These are phyloP conservation scores for Paratilapia polleni DNA, from an alignment of 2,113 vertebrate species.

Conservation along the genomic window DNA sequence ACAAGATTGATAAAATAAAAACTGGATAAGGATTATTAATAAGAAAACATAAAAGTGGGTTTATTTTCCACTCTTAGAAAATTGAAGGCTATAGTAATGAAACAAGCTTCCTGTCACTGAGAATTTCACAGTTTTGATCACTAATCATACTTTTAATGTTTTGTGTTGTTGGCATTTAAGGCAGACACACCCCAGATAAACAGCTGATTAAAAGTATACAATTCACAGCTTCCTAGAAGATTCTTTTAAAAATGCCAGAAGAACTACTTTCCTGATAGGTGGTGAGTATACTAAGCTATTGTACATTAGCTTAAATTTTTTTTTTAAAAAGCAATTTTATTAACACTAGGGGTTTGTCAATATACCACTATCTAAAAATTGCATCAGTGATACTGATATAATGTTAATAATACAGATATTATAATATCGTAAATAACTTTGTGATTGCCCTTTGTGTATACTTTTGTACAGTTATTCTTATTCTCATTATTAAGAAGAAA, in stretches of 20 bases:
- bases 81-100: background rate
- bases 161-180: background rate
- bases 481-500: too few relatives aligned
- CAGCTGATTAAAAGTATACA: background rate
- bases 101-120: background rate
- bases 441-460: too few relatives aligned
- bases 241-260: background rate
- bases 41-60: background rate
- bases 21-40: background rate
- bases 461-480: too few relatives aligned
- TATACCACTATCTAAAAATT: too few relatives aligned
- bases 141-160: background rate
- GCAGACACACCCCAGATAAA: background rate
- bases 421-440: too few relatives aligned
- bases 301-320: background rate
- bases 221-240: background rate
- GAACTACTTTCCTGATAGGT: background rate
- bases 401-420: too few relatives aligned
- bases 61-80: too few relatives aligned
- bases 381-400: too few relatives aligned
- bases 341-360: too few relatives aligned
- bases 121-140: background rate
- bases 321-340: background rate
- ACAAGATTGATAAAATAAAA: background rate
- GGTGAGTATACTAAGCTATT: background rate